phyloP scores from a whole-genome alignment of 2,797 vertebrate genomes.

The Pipistrellus kuhlii region DNA sequence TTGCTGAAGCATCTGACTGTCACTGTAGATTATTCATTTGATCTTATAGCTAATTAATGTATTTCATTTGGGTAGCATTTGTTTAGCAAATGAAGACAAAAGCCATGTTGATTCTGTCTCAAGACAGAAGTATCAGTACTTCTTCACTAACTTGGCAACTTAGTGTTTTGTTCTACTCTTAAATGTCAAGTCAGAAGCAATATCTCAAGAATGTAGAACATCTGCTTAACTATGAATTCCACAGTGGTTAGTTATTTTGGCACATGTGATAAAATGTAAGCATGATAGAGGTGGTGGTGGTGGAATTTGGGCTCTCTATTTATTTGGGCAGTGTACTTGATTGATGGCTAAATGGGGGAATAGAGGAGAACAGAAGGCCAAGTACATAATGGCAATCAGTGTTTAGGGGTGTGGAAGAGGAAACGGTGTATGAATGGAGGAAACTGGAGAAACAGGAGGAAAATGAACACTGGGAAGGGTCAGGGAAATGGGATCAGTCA shows the following conservation, averaged over 20 bases:
- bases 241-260: conserved; percentile 13
- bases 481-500: conserved; percentile 32
- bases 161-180: conserved; percentile 19
- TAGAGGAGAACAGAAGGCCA: not conserved
- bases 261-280: conserved; percentile 26
- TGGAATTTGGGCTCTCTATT: conserved; percentile 23
- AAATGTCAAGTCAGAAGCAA: conserved; percentile 16
- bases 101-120: not conserved
- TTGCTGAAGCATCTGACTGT: conserved; percentile 1
- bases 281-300: not conserved
- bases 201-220: conserved; percentile 18
- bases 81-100: conserved; percentile 45
- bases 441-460: not conserved
- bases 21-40: conserved; percentile 17
- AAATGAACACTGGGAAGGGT: not conserved
- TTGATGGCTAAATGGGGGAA: not conserved
- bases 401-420: not conserved
- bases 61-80: not conserved
- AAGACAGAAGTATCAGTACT: conserved; percentile 17
- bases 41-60: conserved; percentile 26
- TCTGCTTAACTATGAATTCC: conserved; percentile 21
- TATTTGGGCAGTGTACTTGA: conserved; percentile 14
- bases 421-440: not conserved
- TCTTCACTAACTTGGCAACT: conserved; percentile 37
- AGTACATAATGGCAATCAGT: not conserved